Evolutionary conservation across 2,888 invertebrate genomes (phyloP).

Genomic region (Empis livida): DNA sequence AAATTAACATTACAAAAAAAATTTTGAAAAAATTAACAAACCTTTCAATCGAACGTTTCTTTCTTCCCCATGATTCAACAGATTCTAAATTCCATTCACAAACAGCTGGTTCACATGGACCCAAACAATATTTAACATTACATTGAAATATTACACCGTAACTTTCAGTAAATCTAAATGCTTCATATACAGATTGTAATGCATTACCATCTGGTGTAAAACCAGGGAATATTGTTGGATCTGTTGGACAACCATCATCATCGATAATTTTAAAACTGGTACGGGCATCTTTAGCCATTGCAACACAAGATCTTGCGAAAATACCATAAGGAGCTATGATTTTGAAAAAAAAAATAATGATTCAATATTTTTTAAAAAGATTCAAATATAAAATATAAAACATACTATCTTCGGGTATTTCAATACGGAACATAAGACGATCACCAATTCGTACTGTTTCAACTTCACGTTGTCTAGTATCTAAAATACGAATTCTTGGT

Average conservation of each 20-base stretch:
- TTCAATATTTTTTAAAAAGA: neutral
- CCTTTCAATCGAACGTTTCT: slow-evolving; percentile 53
- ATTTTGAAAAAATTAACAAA: slow-evolving; percentile 20
- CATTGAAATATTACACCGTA: slow-evolving; percentile 96
- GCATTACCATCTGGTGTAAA: slow-evolving; percentile 86
- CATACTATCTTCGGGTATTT: slow-evolving; percentile 93
- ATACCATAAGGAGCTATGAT: slow-evolving; percentile 82
- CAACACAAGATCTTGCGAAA: slow-evolving; percentile 89
- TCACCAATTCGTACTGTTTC: slow-evolving; percentile 92
- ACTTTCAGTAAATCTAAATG: slow-evolving; percentile 90
- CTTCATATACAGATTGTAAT: slow-evolving; percentile 82
- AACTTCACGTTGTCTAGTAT: slow-evolving; percentile 73
- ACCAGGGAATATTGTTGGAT: slow-evolving; percentile 86
- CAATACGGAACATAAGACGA: slow-evolving; percentile 87
- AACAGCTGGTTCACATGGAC: slow-evolving; percentile 85
- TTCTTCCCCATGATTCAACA: slow-evolving; percentile 82
- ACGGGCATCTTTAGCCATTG: slow-evolving; percentile 93
- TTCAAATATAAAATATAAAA: slow-evolving; percentile 35
- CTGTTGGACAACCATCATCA: slow-evolving; percentile 88
- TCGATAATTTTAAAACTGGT: slow-evolving; percentile 94
- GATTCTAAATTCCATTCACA: slow-evolving; percentile 87
- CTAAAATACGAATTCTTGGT: slow-evolving; percentile 83
- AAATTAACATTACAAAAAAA: too few species aligned
- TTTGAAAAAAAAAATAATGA: neutral
- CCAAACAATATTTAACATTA: slow-evolving; percentile 90